Conservation (phyloP, 2,888 invertebrate genomes). For the Patella caerulea region DNA sequence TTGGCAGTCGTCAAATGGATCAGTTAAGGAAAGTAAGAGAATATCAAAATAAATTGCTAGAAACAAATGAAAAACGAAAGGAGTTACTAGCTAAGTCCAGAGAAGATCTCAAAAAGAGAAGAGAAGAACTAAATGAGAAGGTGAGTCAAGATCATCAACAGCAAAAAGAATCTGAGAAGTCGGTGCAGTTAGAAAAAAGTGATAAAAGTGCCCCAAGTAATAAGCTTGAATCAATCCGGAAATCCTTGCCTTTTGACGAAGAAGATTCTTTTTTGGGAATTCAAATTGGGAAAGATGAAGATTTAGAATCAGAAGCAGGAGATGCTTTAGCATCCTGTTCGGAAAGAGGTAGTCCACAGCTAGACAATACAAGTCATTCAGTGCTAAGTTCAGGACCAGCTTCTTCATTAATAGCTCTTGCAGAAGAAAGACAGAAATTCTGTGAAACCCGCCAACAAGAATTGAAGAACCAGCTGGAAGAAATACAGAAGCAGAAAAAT, state of each 20-base stretch:
- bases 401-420: constrained; percentile 38
- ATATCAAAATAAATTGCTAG: constrained; percentile 54
- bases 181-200: too few relatives aligned
- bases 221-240: constrained; percentile 49
- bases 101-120: constrained; percentile 51
- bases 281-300: constrained; percentile 23
- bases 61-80: constrained; percentile 56
- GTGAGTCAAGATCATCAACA: not conserved
- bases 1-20: constrained; percentile 36
- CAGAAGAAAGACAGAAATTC: constrained; percentile 38
- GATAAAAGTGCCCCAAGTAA: constrained; percentile 12
- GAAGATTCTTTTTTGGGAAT: constrained; percentile 47
- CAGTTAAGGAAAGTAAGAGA: constrained; percentile 44
- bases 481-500: constrained; percentile 59
- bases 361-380: constrained; percentile 26
- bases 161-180: not conserved
- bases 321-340: constrained; percentile 17
- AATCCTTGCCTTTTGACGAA: constrained; percentile 56
- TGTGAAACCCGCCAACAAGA: constrained; percentile 50
- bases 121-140: constrained; percentile 37
- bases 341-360: constrained; percentile 52
- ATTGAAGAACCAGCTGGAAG: constrained; percentile 49
- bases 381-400: constrained; percentile 35
- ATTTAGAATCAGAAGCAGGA: constrained; percentile 19
- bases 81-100: constrained; percentile 51